phyloP scores from a whole-genome alignment of 2,113 vertebrate genomes.

The Campylomormyrus tamandua region DNA sequence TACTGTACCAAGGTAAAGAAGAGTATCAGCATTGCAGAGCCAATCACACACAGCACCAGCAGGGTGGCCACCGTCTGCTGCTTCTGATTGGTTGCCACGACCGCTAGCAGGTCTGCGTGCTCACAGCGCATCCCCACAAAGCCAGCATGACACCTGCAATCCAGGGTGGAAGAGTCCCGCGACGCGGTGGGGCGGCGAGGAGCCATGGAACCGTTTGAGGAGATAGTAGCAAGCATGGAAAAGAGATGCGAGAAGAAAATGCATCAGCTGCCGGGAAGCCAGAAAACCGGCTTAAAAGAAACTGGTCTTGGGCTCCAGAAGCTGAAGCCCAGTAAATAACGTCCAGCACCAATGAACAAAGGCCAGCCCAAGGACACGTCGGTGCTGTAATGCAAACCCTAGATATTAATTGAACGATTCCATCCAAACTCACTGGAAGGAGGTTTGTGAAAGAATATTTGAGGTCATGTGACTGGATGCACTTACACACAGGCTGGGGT shows the following conservation, averaged over 20 bases:
- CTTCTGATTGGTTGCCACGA: conserved; percentile 85
- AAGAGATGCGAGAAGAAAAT: neutral
- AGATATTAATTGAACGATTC: neutral
- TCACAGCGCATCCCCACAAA: conserved; percentile 84
- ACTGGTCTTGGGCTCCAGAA: neutral
- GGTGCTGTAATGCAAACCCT: neutral
- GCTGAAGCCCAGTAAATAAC: neutral
- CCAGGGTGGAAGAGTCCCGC: neutral
- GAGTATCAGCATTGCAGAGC: conserved; percentile 68
- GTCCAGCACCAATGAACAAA: neutral
- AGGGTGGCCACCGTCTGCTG: conserved; percentile 79
- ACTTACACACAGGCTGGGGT: conserved; percentile 81
- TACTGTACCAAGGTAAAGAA: conserved; percentile 82
- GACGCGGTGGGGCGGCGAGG: neutral
- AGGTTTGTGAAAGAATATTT: neutral
- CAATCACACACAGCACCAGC: conserved; percentile 77
- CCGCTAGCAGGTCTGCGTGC: conserved; percentile 86
- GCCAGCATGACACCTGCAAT: conserved; percentile 73
- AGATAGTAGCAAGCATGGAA: neutral
- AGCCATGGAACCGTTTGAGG: neutral
- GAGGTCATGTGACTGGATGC: neutral
- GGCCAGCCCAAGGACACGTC: neutral
- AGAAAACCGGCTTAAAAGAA: neutral
- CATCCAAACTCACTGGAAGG: neutral
- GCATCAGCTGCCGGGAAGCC: neutral